Percentiles rank a stretch among this genome's conserved stretches.
Evolutionary conservation across 2,113 vertebrate species (phyloP).

Genomic region (Brachionichthys hirsutus): DNA sequence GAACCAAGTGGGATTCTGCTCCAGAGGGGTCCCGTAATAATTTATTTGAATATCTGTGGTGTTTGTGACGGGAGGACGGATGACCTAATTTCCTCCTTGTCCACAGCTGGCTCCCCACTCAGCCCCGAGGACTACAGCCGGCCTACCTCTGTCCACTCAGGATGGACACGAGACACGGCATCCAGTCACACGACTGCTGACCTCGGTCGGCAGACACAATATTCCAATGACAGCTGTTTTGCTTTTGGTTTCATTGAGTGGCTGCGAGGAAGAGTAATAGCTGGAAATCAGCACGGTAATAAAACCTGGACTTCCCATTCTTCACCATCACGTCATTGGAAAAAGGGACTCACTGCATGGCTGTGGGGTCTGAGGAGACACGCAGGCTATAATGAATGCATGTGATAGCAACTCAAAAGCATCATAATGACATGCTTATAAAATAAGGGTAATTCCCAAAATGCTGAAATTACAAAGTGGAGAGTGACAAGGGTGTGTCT

Average conservation of each 20-base stretch:
- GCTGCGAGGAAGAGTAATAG: constrained; percentile 8
- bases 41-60: background rate
- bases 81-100: constrained; percentile 61
- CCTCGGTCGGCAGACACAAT: constrained; percentile 20
- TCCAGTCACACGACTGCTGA: constrained; percentile 19
- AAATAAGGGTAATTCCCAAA: constrained; percentile 48
- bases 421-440: constrained; percentile 26
- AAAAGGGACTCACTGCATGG: constrained; percentile 31
- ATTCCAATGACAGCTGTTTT: constrained; percentile 18
- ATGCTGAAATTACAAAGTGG: constrained; percentile 60
- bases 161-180: constrained; percentile 20
- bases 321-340: constrained; percentile 31
- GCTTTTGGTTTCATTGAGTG: constrained; percentile 10
- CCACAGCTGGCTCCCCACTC: constrained; percentile 42
- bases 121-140: constrained; percentile 36
- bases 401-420: constrained; percentile 13
- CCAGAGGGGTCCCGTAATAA: background rate
- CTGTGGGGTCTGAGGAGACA: constrained; percentile 22
- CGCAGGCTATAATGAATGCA: background rate
- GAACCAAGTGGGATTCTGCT: constrained; percentile 4
- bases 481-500: constrained; percentile 20
- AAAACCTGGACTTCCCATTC: constrained; percentile 38
- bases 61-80: constrained; percentile 1
- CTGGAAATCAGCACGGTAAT: constrained; percentile 35
- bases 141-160: constrained; percentile 17